These are phyloP conservation scores for Parnassius orleans DNA, from an alignment of 2,888 invertebrate genomes.

Conservation along the genomic window DNA sequence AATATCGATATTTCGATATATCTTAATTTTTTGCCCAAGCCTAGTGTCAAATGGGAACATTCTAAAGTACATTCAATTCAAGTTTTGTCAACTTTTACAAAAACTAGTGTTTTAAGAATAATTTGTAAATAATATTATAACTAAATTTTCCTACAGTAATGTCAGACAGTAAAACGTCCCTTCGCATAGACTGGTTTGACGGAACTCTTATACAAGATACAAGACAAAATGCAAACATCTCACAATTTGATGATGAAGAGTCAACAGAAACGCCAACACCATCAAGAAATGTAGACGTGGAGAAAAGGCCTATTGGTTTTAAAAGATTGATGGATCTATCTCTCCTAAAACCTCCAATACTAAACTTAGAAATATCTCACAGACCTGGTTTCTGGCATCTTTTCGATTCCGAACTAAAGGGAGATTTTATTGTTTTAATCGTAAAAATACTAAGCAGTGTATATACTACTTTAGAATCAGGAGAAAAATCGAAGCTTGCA, in stretches of 20 bases:
- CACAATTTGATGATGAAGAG: conserved; percentile 56
- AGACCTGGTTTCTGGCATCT: conserved; percentile 71
- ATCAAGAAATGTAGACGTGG: conserved; percentile 44
- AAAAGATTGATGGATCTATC: conserved; percentile 67
- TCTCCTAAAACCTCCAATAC: conserved; percentile 55
- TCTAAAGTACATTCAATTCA: too few species aligned
- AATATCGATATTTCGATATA: too few species aligned
- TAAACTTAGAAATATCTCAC: conserved; percentile 65
- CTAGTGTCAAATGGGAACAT: too few species aligned
- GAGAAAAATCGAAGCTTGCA: conserved; percentile 57
- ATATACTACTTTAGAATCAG: conserved; percentile 52
- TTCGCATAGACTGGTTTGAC: conserved; percentile 76
- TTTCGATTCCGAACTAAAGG: conserved; percentile 61
- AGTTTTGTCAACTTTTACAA: too few species aligned
- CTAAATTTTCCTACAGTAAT: conserved; percentile 34
- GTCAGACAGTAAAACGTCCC: conserved; percentile 56
- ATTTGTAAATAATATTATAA: too few species aligned
- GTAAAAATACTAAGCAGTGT: conserved; percentile 65
- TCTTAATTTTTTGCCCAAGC: too few species aligned
- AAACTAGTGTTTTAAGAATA: too few species aligned
- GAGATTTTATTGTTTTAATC: conserved; percentile 72
- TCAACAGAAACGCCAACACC: conserved; percentile 36
- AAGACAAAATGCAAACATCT: conserved; percentile 37
- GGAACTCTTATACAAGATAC: conserved; percentile 64
- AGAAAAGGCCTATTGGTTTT: conserved; percentile 71